Base-by-base conservation (phyloP, 2,888 invertebrate genomes). In the Hyposoter dolosus region DNA sequence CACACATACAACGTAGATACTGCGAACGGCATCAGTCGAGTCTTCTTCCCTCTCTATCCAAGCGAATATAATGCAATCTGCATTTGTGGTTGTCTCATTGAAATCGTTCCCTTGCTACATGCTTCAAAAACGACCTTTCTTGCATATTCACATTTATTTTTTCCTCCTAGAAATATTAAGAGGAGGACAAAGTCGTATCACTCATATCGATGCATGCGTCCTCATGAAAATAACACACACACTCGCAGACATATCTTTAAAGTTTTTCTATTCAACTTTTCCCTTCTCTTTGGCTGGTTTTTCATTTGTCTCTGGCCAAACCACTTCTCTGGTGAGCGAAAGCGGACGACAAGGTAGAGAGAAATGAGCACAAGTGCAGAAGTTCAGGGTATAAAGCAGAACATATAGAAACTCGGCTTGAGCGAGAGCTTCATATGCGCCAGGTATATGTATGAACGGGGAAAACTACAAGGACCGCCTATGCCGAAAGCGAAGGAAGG, bases 321-420 rank as follows among this genome's bases (percentile, higher is more conserved):
- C 68, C 75, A 82, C 82, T 78, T 85, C 63, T 69, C 23, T 17
- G 47, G 60, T 63, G 50, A 78, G 75, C 65, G 56, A 53, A 43
- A 43, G 80, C 50, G 40, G 50, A 74, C 60, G 56, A 72, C 66
- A 23, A 65, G 43, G 79, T 50, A 56, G 47, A 66, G 69, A n/a
- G 79, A 47, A 71, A 80, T 69, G 47, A 65, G 50, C 23, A 77
- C 45, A 53, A 71, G 84, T 75, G 84, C 66, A 71, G 53, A 78
- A 88, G 84, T 68, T 68, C 53, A 78, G 79, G 87, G 87, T 85
- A 85, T 66, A 47, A 60, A 60, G 60, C 45, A 56, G 71, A 80
- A n/a, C 40, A 50, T 45, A 66, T 56, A 72, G 40, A 60, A 15
- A 72, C 63, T 81, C 53, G 43, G 75, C 32, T 47, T 50, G 56